These are phyloP conservation scores for Osedax fenrisi DNA, from an alignment of 2,888 invertebrate species.

Conservation along the genomic window DNA sequence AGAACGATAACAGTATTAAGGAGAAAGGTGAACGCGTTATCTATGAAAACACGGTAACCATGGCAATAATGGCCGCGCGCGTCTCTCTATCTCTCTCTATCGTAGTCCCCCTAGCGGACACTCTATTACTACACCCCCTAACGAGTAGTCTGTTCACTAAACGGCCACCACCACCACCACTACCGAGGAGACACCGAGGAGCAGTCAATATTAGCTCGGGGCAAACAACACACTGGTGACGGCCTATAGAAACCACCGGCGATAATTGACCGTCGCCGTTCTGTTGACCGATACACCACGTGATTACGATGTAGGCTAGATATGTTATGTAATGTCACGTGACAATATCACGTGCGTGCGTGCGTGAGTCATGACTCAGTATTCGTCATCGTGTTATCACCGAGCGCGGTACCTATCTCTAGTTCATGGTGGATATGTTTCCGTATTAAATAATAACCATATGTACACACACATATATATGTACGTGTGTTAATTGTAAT, in stretches of 20 bases:
- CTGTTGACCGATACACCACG: too few relatives aligned
- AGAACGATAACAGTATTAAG: neutral
- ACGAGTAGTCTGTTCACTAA: too few relatives aligned
- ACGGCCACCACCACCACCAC: neutral
- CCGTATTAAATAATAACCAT: neutral
- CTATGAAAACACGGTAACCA: too few relatives aligned
- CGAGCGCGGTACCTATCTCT: neutral
- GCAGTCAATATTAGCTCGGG: neutral
- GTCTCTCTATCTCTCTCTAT: neutral
- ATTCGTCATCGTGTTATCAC: neutral
- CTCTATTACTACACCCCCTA: neutral
- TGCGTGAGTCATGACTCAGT: neutral
- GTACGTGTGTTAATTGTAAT: too few relatives aligned
- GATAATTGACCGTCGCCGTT: neutral
- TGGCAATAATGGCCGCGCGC: neutral
- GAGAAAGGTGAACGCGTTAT: neutral
- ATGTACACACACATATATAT: neutral
- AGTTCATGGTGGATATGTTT: neutral
- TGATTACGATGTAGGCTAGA: too few relatives aligned
- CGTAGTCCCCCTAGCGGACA: neutral
- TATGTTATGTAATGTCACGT: too few relatives aligned
- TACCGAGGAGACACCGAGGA: too few relatives aligned
- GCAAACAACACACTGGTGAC: neutral
- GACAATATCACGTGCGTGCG: too few relatives aligned
- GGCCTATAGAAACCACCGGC: neutral